These are phyloP conservation scores for Catagonus wagneri DNA, from an alignment of 2,113 vertebrate species.

Conservation along the genomic window DNA sequence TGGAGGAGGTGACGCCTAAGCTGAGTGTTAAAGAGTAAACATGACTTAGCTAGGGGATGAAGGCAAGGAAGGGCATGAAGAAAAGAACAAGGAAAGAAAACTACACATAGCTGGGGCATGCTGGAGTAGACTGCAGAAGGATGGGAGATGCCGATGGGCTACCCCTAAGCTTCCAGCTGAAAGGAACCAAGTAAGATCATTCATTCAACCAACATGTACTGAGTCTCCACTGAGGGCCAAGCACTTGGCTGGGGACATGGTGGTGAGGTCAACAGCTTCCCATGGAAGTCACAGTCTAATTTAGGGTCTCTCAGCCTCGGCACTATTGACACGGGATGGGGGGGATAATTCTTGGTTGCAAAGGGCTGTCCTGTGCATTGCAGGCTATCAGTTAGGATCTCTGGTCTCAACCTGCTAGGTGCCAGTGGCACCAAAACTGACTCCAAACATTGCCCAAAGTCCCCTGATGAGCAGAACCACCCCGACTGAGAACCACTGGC, in stretches of 20 bases:
- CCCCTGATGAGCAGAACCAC: not conserved
- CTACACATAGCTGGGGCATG: rapidly evolving
- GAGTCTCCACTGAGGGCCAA: not conserved
- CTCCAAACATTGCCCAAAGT: not conserved
- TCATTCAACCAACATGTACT: not conserved
- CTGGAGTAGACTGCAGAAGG: not conserved
- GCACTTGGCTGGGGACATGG: not conserved
- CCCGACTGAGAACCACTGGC: not conserved
- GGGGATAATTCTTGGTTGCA: not conserved
- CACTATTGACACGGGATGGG: too few relatives aligned
- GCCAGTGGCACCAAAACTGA: not conserved
- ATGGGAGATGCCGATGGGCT: not conserved
- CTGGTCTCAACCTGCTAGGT: not conserved
- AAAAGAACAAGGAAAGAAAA: not conserved
- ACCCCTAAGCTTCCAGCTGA: not conserved
- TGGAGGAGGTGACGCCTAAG: not conserved
- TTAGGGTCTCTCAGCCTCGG: not conserved
- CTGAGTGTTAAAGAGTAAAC: not conserved
- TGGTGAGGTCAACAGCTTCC: not conserved
- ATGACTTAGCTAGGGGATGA: not conserved
- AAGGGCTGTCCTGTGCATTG: not conserved
- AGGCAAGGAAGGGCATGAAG: not conserved
- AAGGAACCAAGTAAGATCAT: not conserved
- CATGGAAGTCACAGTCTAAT: not conserved
- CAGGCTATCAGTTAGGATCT: not conserved